Base-by-base conservation (phyloP, 2,888 invertebrate species). In the Drosophila nigricruria region DNA sequence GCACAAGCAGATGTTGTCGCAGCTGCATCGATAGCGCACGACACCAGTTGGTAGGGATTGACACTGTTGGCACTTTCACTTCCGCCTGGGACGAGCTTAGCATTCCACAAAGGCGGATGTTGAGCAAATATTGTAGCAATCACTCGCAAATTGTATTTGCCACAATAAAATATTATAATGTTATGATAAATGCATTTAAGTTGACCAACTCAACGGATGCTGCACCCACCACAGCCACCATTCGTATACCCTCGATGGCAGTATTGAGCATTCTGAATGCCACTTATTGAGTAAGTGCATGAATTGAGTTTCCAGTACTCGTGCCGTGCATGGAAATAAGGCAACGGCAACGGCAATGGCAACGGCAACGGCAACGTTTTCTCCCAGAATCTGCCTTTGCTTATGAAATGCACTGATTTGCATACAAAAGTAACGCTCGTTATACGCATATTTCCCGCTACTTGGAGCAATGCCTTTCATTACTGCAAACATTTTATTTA, bases 371-470 rank as follows among this genome's bases (percentile, higher is more conserved):
- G 30, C 30, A 30, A 2, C 62, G 53, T 20, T 45, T 43, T 60
- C 47, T 42, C 45, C 43, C 25, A 72, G 49, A 52, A 54, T 68
- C 61, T 53, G 85, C 58, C 76, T 81, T 72, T 72, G 73, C 78
- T 75, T 73, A 63, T 76, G 69, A 82, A 75, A 73, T 59, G 63
- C 70, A 67, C 57, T 70, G 82, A 88, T 88, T 82, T 87, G 79
- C 88, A 87, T 82, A 50, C 63, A 73, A 63, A 81, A 70, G 79
- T 72, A 60, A 60, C 62, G 59, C 85, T 81, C 75, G 84, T 81
- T 88, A 72, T 81, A 77, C 81, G 87, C 87, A 81, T 66, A 87
- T 81, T 82, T 84, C 63, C 65, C 81, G 67, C 77, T 57, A 74
- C 66, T 74, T 75, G 69, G 53, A 53, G 63, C 76, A 53, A 16